A percentile compares a stretch with the other conserved stretches of the same genome.
These are phyloP conservation scores for Brachylomia viminalis DNA, from an alignment of 2,888 invertebrate species.

Conservation along the genomic window DNA sequence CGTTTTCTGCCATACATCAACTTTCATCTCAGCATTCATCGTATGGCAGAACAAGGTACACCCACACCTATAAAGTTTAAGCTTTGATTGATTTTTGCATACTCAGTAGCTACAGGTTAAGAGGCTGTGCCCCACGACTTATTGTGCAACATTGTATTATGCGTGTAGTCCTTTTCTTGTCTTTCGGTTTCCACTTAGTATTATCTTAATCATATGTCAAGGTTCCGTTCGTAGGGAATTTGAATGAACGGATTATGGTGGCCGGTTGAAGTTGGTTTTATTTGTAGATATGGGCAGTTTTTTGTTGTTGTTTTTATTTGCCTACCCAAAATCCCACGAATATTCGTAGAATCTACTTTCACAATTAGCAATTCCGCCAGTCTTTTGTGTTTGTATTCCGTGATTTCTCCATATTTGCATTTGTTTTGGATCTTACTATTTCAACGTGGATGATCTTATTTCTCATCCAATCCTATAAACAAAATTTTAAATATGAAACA, in stretches of 20 bases:
- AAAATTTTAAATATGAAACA: background rate
- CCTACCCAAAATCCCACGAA: background rate
- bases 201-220: constrained; percentile 55
- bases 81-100: background rate
- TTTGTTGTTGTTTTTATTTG: background rate
- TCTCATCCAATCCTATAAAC: background rate
- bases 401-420: constrained; percentile 10
- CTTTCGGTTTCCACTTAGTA: constrained; percentile 40
- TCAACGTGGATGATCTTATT: too few species aligned
- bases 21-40: background rate
- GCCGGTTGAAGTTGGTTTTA: background rate
- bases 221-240: constrained; percentile 40
- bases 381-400: constrained; percentile 17
- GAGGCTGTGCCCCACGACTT: constrained; percentile 27
- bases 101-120: constrained; percentile 19
- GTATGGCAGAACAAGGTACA: background rate
- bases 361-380: background rate
- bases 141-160: constrained; percentile 40
- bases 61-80: background rate
- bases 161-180: constrained; percentile 43
- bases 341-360: constrained; percentile 1
- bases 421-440: background rate
- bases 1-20: fast-evolving
- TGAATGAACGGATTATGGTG: constrained; percentile 30
- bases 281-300: background rate